These are phyloP conservation scores for Epistrophella euchroma DNA, from an alignment of 2,888 invertebrate genomes.

Conservation along the genomic window DNA sequence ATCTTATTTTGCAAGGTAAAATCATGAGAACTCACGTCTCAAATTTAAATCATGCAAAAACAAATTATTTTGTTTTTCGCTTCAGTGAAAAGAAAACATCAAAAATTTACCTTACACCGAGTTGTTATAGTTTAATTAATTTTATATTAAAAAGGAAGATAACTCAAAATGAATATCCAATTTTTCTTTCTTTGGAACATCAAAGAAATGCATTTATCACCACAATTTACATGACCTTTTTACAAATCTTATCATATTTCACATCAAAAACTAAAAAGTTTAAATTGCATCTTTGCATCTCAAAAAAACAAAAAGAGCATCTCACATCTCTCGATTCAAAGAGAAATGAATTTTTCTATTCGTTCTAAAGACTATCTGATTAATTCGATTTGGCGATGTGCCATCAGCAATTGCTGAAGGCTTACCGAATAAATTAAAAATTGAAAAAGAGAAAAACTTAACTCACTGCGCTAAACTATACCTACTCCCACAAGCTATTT, in stretches of 20 bases:
- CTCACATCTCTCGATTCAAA: slow-evolving; percentile 24
- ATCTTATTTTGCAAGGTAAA: no score
- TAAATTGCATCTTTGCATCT: slow-evolving; percentile 1
- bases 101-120: not conserved
- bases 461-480: not conserved
- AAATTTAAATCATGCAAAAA: no score
- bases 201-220: slow-evolving; percentile 50
- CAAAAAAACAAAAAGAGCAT: not conserved
- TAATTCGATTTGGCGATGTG: slow-evolving; percentile 67
- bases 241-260: slow-evolving; percentile 52
- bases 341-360: slow-evolving; percentile 27
- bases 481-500: slow-evolving; percentile 68
- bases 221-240: slow-evolving; percentile 38
- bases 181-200: slow-evolving; percentile 7
- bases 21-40: no score
- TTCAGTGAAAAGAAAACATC: not conserved
- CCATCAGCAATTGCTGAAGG: slow-evolving; percentile 52
- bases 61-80: not conserved
- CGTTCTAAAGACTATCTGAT: slow-evolving; percentile 62
- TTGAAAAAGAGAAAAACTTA: slow-evolving; percentile 6
- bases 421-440: slow-evolving; percentile 55
- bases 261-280: slow-evolving; percentile 6
- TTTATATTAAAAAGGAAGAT: not conserved
- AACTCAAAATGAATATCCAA: not conserved
- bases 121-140: not conserved